Evolutionary conservation across 2,888 invertebrate genomes (phyloP).

Genomic region (Smittia aterrima): DNA sequence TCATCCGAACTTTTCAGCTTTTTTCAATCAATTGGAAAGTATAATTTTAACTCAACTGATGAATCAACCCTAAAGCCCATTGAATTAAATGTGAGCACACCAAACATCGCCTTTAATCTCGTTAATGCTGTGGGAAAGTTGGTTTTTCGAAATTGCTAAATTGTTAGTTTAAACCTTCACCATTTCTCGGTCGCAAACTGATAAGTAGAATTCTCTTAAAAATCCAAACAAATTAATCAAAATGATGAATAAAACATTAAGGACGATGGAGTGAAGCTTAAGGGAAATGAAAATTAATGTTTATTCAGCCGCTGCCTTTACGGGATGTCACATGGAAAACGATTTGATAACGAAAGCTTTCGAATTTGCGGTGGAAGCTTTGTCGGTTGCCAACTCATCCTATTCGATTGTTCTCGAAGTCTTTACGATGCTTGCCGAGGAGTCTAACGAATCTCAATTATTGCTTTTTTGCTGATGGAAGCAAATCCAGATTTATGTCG

Average conservation of each 20-base stretch:
- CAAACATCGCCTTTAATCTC: too few species aligned
- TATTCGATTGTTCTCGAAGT: too few species aligned
- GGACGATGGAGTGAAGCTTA: not conserved
- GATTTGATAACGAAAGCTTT: not conserved
- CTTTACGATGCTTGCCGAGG: not conserved
- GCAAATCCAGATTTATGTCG: not conserved
- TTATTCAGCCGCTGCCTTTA: not conserved
- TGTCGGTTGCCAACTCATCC: not conserved
- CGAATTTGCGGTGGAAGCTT: not conserved
- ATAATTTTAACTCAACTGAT: too few species aligned
- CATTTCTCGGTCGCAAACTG: too few species aligned
- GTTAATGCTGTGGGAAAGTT: too few species aligned
- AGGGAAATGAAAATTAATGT: conserved; percentile 25
- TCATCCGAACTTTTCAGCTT: too few species aligned
- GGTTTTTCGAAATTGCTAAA: too few species aligned
- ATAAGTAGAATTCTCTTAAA: too few species aligned
- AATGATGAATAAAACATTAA: not conserved
- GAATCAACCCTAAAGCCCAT: too few species aligned
- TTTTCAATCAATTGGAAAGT: too few species aligned
- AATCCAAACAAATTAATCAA: not conserved
- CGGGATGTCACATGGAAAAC: not conserved
- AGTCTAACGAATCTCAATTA: not conserved
- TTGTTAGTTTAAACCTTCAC: too few species aligned
- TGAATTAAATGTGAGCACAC: too few species aligned
- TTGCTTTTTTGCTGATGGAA: not conserved